phyloP scores from a whole-genome alignment of 2,888 invertebrate species.

The Calliopum simillimum region DNA sequence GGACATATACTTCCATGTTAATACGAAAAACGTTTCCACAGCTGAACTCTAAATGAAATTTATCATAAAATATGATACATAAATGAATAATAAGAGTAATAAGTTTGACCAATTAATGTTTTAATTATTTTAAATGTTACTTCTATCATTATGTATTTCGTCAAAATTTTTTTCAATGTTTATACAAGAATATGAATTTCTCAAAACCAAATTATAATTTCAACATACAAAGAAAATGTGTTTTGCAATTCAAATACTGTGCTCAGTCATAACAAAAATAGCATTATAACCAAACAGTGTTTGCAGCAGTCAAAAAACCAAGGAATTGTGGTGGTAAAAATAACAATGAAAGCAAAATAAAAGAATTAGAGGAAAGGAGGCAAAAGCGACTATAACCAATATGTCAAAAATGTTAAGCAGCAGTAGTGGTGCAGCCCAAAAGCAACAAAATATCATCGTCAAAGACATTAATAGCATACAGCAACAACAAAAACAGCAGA shows the following conservation, averaged over 20 bases:
- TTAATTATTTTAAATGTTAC: too few relatives aligned
- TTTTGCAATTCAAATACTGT: conserved; percentile 51
- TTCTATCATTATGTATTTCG: too few relatives aligned
- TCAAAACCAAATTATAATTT: conserved; percentile 38
- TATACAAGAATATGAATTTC: too few relatives aligned
- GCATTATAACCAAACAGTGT: background rate
- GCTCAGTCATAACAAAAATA: background rate
- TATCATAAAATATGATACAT: too few relatives aligned
- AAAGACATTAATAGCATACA: conserved; percentile 29
- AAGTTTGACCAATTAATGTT: too few relatives aligned
- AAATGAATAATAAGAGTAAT: too few relatives aligned
- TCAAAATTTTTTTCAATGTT: too few relatives aligned
- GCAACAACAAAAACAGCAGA: conserved; percentile 27
- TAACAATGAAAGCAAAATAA: conserved; percentile 34
- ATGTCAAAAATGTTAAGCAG: conserved; percentile 64
- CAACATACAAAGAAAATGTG: conserved; percentile 48
- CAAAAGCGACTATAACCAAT: conserved; percentile 53
- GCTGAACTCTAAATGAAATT: too few relatives aligned
- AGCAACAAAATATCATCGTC: conserved; percentile 19
- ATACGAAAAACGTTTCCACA: too few relatives aligned
- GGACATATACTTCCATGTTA: too few relatives aligned
- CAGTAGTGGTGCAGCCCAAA: conserved; percentile 39
- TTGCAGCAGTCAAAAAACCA: conserved; percentile 38
- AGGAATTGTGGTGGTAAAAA: conserved; percentile 26
- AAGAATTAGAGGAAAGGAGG: conserved; percentile 19